Evolutionary conservation across 2,888 invertebrate genomes (phyloP), one percentile per base, ranked within the genome.

Genomic region (Caenorhabditis afra): DNA sequence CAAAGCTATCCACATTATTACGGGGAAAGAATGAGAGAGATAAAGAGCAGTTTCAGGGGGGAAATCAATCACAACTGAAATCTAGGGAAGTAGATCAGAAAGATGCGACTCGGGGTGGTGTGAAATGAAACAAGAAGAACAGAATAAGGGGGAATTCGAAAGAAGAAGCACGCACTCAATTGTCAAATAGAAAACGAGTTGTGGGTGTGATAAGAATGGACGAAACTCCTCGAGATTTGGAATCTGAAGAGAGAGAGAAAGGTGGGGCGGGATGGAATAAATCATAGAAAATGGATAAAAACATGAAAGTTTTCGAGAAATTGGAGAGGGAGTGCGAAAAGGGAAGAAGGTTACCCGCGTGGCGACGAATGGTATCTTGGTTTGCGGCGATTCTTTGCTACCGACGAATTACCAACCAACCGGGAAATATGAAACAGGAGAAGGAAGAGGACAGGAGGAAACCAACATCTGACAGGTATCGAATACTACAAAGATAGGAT

Each of bases 241-340:
- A 71, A 71, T 64, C 71, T 64, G 57, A 47, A 55, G 62, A 44
- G 35, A 55, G 62, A 44, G 35, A 35, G 37, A 61, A 71, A 71
- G 62, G 71, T 49, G 35, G n/a, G 71, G 64, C 20, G 22, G 59
- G 62, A 58, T 41, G 68, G 29, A 71, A 71, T 62, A 71, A 37
- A 71, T 37, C 71, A 71, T 71, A 71, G 62, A 71, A 71, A 71
- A 71, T 71, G 71, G 41, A 71, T 71, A 71, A 41, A 23, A 52
- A 55, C 59, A 70, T 70, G 70, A 70, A 52, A 1, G 7, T 59
- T 59, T 70, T 29, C 29, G 59, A 52, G 52, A 64, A 64, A 16
- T 16, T 20, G 52, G 47, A 41, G 23, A 20, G 14, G 22, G 50
- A 50, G 47, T 37, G 39, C 37, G 37, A 44, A 53, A 45, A 47